These are phyloP conservation scores for Buceros bicornis DNA, from an alignment of 2,797 vertebrate species.

Conservation along the genomic window DNA sequence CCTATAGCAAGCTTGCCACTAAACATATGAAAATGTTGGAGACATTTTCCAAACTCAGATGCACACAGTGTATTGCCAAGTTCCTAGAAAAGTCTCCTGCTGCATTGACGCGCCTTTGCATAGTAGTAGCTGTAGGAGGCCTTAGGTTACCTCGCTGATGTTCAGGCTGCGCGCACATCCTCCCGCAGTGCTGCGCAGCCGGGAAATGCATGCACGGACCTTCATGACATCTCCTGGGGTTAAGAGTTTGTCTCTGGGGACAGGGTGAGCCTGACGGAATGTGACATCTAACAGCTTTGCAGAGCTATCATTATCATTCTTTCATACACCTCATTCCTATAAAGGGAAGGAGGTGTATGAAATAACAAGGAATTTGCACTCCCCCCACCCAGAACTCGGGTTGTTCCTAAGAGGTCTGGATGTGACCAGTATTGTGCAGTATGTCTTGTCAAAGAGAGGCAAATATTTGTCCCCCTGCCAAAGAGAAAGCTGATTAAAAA, in stretches of 20 bases:
- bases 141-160: not conserved
- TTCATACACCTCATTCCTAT: not conserved
- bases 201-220: not conserved
- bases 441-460: not conserved
- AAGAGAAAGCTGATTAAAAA: not conserved
- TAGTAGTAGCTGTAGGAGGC: not conserved
- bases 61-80: conserved; percentile 27
- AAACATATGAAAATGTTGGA: not conserved
- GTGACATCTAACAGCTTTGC: not conserved
- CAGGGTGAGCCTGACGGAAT: not conserved
- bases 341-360: not conserved
- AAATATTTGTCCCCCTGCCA: not conserved
- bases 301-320: not conserved
- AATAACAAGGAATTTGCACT: not conserved
- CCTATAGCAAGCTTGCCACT: not conserved
- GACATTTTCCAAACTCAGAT: conserved; percentile 42
- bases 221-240: not conserved
- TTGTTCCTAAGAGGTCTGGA: not conserved
- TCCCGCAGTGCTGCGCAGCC: not conserved
- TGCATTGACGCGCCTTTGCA: not conserved
- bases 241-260: not conserved
- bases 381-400: not conserved
- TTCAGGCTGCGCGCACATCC: not conserved
- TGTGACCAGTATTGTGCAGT: not conserved
- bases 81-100: not conserved